Evolutionary conservation across 2,797 vertebrate genomes (phyloP), one percentile per base, ranked within the genome.

Genomic region (Anguilla marmorata): DNA sequence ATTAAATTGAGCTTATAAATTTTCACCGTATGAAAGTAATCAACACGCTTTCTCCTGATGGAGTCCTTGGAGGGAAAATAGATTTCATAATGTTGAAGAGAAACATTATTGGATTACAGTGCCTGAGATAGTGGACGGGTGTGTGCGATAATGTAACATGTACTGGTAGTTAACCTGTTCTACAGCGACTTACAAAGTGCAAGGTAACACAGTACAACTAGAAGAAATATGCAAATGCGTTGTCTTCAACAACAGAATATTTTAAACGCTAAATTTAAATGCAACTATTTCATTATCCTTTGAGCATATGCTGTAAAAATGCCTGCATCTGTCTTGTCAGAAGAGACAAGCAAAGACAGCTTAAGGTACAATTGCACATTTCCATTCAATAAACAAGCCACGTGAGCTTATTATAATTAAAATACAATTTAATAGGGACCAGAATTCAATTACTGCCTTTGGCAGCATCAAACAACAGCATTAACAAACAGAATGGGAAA

Each of bases 21-120:
- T 56, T 30, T 24, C 12, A 56, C 52, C 30, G 37, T 60, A 33
- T 58, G 87, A 52, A 85, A 88, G 76, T 74, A 69, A 66, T 85
- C 19, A 50, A 14, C 52, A 76, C 6, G 37, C 63, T 33, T 33
- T 41, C 63, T 58, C 24, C 50, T 82, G 4, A 30, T 45, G 83
- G 83, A 56, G 50, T 19, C 12, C 82, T 48, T 82, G 54, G 72
- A 63, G 19, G 45, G 80, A 74, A 5, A 72, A 60, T 19, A 80
- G 12, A 76, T 41, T 37, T 76, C 33, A 37, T 19, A 41, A 37
- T 45, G 33, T 45, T 80, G 76, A 45, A 80, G 5, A 9, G 21
- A 80, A 45, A 80, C 19, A 4, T 56, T 33, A 74, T 80, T 80
- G 14, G 37, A 80, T 21, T 80, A 30, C 33, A 21, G 24, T 45